A percentile compares a stretch with the other conserved stretches of the same genome.
phyloP scores from a whole-genome alignment of 2,797 vertebrate species.

The Rachycentron canadum region DNA sequence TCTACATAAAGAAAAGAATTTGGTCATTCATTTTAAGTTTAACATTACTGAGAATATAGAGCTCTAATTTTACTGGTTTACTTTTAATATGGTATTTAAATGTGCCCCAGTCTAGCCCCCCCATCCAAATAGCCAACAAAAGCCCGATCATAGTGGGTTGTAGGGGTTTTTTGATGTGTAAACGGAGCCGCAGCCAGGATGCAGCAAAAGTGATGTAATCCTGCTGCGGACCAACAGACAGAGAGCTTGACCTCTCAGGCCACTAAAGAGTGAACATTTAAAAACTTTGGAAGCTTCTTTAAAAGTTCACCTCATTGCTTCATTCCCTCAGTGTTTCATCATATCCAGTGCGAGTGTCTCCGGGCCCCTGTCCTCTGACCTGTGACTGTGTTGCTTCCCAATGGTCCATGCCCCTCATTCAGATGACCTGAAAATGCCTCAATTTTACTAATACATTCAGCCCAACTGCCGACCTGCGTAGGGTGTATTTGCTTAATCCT shows the following conservation, averaged over 20 bases:
- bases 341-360: not conserved
- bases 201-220: too few relatives aligned
- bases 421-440: conserved; percentile 65
- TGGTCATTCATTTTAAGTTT: too few relatives aligned
- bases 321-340: not conserved
- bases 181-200: too few relatives aligned
- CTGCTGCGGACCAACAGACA: too few relatives aligned
- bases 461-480: conserved; percentile 47
- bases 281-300: not conserved
- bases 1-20: too few relatives aligned
- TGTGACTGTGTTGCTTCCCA: conserved; percentile 24
- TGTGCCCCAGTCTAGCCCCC: too few relatives aligned
- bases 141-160: too few relatives aligned
- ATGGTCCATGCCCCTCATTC: conserved; percentile 46
- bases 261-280: not conserved
- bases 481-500: conserved; percentile 90
- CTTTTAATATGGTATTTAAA: too few relatives aligned
- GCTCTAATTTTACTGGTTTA: too few relatives aligned
- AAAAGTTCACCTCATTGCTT: not conserved
- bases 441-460: conserved; percentile 51
- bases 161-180: too few relatives aligned
- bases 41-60: too few relatives aligned
- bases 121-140: too few relatives aligned
- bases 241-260: not conserved
- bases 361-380: not conserved